Conservation (phyloP, 2,113 vertebrate species). For the Muscicapa adusta region DNA sequence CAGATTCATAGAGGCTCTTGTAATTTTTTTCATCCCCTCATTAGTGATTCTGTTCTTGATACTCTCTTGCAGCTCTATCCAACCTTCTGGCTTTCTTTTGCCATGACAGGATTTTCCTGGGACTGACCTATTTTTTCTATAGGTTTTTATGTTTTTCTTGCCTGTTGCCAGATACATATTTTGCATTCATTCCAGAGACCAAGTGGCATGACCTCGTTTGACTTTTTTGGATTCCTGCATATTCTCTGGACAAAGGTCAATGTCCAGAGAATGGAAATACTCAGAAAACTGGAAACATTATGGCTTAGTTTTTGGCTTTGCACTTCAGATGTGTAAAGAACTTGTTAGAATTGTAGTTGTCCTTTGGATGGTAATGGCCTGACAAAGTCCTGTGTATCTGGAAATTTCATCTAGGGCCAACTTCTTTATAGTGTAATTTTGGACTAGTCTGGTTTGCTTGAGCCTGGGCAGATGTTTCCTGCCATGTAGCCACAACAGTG, state of each 20-base stretch:
- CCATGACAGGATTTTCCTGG: background rate
- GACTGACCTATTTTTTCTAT: background rate
- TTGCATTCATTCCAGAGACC: background rate
- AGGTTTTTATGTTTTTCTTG: background rate
- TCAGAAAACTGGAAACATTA: background rate
- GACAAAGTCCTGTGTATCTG: background rate
- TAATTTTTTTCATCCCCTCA: background rate
- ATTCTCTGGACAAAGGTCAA: background rate
- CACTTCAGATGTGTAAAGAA: background rate
- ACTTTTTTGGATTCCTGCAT: background rate
- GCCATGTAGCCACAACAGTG: background rate
- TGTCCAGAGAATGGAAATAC: background rate
- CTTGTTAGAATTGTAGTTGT: background rate
- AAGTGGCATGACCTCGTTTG: background rate
- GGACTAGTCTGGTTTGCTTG: background rate
- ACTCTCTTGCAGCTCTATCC: background rate
- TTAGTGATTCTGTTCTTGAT: background rate
- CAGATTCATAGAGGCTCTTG: background rate
- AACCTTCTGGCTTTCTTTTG: background rate
- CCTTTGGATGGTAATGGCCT: background rate
- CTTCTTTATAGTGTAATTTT: background rate
- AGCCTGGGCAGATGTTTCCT: slow-evolving; percentile 29
- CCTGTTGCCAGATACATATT: background rate
- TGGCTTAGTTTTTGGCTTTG: background rate
- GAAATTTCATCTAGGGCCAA: background rate